Evolutionary conservation across 1,140 invertebrate species (phyloP), one percentile per base, ranked within the genome.

Genomic region (Pantala flavescens): DNA sequence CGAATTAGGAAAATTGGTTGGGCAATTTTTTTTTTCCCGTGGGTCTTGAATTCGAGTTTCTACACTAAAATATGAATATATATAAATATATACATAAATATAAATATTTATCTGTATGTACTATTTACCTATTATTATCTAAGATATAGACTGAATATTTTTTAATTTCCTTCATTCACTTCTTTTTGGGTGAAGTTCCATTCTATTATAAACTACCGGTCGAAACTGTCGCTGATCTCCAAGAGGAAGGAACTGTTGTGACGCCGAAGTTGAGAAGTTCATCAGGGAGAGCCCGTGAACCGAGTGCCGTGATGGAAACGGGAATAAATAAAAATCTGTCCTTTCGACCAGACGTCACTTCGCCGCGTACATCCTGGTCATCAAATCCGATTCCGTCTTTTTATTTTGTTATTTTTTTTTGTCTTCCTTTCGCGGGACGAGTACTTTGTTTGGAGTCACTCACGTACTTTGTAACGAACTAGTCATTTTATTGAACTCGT

Each of bases 61-160:
- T 63, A 63, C 14, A 63, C 49, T 36, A 63, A 63, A 63, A 14
- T 63, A 63, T 63, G 49, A 63, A 63, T 63, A 63, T 63, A 36
- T 36, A 63, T 63, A 63, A 63, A 63, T 63, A 63, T 63, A 63
- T 21, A 36, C 28, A 36, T 36, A 36, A 36, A 36, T 36, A 36
- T 36, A 36, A 63, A 63, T 63, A 63, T 63, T 19, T 63, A 63
- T 63, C 49, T 63, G 16, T 63, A 63, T 63, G 49, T 63, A 63
- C 14, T 63, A 63, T 63, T 63, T 63, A 63, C 49, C 49, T 63
- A 63, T 63, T 63, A 63, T 63, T 63, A 19, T 12, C 49, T 63
- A 63, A 19, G 28, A 36, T 63, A 63, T 63, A 63, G 49, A 63
- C 49, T 63, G 49, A 63, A 63, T 63, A 63, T 63, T 63, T 63